Percentiles rank a stretch among this genome's conserved stretches.
These are phyloP conservation scores for Caenorhabditis sp. DNA, from an alignment of 2,888 invertebrate genomes.

Conservation along the genomic window DNA sequence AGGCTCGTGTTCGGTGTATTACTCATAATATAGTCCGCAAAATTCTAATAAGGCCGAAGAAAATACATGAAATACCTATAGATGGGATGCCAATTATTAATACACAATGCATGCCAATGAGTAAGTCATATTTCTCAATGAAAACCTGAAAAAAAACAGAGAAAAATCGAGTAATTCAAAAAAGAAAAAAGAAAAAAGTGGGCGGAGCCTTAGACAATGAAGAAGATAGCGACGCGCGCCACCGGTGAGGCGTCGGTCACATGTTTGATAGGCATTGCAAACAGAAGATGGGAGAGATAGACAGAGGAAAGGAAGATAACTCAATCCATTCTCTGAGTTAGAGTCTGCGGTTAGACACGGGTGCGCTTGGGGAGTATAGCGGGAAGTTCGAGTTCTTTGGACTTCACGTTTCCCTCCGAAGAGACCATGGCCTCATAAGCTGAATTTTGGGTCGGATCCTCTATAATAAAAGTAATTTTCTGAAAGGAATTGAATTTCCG, in stretches of 20 bases:
- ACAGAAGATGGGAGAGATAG: not conserved
- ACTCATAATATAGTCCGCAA: slow-evolving; percentile 15
- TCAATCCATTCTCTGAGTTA: slow-evolving; percentile 40
- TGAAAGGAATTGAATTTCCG: too few relatives aligned
- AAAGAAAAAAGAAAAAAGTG: not conserved
- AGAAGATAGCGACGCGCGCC: slow-evolving; percentile 10
- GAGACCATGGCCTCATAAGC: slow-evolving; percentile 32
- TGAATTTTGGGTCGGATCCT: slow-evolving; percentile 46
- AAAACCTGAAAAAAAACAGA: too few relatives aligned
- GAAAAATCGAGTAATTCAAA: slow-evolving; percentile 30
- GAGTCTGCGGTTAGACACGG: slow-evolving; percentile 27
- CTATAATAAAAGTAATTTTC: not conserved
- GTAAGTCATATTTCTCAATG: slow-evolving; percentile 46
- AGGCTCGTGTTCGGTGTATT: slow-evolving; percentile 12
- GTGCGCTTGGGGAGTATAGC: slow-evolving; percentile 27
- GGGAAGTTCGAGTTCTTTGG: slow-evolving; percentile 30
- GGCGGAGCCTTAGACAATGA: slow-evolving; percentile 6
- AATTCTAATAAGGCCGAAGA: not conserved
- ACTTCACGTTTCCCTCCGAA: slow-evolving; percentile 20
- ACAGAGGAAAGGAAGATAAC: slow-evolving; percentile 37
- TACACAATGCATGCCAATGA: slow-evolving; percentile 39
- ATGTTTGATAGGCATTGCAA: not conserved
- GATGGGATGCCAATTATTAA: slow-evolving; percentile 25
- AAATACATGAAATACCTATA: slow-evolving; percentile 2
- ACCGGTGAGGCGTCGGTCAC: slow-evolving; percentile 22